Percentiles rank a stretch among this genome's conserved stretches.
These are phyloP conservation scores for Tympanoctomys barrerae DNA, from an alignment of 2,797 vertebrate genomes.

Conservation along the genomic window DNA sequence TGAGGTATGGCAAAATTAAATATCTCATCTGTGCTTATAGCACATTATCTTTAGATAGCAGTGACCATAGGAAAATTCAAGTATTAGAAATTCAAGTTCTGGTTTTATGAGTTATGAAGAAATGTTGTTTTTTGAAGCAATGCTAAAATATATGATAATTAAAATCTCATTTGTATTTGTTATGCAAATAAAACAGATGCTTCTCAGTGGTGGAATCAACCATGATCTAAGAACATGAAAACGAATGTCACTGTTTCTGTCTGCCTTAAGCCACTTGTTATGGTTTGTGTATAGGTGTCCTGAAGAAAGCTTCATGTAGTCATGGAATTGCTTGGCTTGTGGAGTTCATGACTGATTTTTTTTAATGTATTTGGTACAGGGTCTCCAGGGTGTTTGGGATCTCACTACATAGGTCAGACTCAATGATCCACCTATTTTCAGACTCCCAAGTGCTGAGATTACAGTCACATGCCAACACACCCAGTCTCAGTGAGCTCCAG, in stretches of 20 bases:
- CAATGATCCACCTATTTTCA: too few relatives aligned
- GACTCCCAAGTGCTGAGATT: too few relatives aligned
- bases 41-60: neutral
- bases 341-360: too few relatives aligned
- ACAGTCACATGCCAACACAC: too few relatives aligned
- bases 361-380: too few relatives aligned
- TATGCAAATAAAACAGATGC: neutral
- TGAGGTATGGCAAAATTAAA: conserved; percentile 25
- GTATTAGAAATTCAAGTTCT: neutral
- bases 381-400: too few relatives aligned
- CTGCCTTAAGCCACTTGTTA: neutral
- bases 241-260: neutral
- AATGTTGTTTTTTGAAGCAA: neutral
- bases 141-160: neutral
- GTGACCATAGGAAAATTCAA: neutral
- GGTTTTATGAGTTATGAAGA: neutral
- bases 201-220: neutral
- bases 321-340: too few relatives aligned
- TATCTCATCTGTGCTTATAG: neutral
- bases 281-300: too few relatives aligned
- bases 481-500: too few relatives aligned
- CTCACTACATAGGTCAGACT: too few relatives aligned
- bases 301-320: too few relatives aligned
- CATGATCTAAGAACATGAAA: neutral
- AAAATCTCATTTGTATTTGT: neutral